A percentile compares a stretch with the other conserved stretches of the same genome.
These are phyloP conservation scores for Metallyticus violacea DNA, from an alignment of 2,888 invertebrate species.

Conservation along the genomic window DNA sequence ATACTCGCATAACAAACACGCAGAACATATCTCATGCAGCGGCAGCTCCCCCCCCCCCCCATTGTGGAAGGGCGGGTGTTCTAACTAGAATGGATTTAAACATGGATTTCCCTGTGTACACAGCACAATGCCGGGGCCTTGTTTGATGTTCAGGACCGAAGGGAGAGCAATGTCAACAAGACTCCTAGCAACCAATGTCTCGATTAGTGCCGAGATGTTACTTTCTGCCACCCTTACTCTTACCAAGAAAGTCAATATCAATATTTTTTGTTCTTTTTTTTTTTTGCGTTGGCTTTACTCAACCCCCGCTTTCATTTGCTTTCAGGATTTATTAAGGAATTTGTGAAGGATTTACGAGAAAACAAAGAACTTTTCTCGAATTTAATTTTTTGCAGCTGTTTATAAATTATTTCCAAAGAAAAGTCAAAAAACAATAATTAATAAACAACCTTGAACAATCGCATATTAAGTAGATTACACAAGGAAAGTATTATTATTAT, in stretches of 20 bases:
- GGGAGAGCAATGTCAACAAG: not conserved
- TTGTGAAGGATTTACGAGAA: not conserved
- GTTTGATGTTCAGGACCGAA: not conserved
- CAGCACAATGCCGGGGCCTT: not conserved
- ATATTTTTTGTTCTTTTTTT: too few relatives aligned
- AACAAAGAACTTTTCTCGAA: too few relatives aligned
- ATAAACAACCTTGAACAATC: too few relatives aligned
- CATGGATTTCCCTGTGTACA: not conserved
- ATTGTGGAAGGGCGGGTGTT: not conserved
- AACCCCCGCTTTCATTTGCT: not conserved
- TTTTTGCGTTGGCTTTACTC: too few relatives aligned
- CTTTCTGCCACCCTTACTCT: too few relatives aligned
- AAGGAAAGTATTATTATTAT: too few relatives aligned
- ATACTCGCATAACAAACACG: too few relatives aligned
- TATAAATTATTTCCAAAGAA: too few relatives aligned
- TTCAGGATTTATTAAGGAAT: not conserved
- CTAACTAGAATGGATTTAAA: not conserved
- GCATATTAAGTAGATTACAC: too few relatives aligned
- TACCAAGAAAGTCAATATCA: not conserved
- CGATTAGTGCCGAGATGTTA: not conserved
- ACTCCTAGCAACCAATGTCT: not conserved
- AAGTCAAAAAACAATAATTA: too few relatives aligned
- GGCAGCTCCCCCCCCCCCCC: too few relatives aligned
- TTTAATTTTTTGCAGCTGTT: too few relatives aligned
- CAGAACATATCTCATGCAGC: not conserved